phyloP scores from a whole-genome alignment of 2,113 vertebrate genomes.

The Oncorhynchus keta region DNA sequence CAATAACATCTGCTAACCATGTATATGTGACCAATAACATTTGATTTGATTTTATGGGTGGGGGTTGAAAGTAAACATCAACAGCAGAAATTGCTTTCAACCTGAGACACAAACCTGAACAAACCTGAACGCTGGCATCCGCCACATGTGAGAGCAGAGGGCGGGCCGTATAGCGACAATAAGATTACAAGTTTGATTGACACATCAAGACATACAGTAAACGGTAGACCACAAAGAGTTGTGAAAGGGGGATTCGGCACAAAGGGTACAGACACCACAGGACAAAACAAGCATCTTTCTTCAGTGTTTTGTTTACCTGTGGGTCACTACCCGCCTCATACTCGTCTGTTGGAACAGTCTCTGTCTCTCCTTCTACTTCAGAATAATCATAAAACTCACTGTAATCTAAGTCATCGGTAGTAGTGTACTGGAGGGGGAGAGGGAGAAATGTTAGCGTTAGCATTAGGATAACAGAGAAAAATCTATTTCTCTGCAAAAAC shows the following conservation, averaged over 20 bases:
- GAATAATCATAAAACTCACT: slow-evolving; percentile 93
- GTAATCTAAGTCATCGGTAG: slow-evolving; percentile 88
- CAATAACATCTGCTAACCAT: too few species aligned
- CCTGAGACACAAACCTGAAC: slow-evolving; percentile 4
- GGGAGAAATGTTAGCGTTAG: slow-evolving; percentile 57
- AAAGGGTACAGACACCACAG: slow-evolving; percentile 60
- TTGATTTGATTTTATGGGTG: neutral
- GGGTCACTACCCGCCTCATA: slow-evolving; percentile 74
- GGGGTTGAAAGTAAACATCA: neutral
- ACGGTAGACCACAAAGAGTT: slow-evolving; percentile 46
- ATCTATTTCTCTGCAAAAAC: slow-evolving; percentile 25
- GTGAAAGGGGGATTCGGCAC: neutral
- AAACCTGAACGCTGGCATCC: too few species aligned
- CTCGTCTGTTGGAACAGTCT: slow-evolving; percentile 81
- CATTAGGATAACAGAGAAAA: slow-evolving; percentile 54
- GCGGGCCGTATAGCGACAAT: neutral
- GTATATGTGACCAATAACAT: too few species aligned
- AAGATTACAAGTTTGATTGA: slow-evolving; percentile 9
- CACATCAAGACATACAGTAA: slow-evolving; percentile 48
- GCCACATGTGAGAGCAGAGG: slow-evolving; percentile 18
- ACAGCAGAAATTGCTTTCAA: slow-evolving; percentile 15
- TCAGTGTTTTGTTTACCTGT: slow-evolving; percentile 83
- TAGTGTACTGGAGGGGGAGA: slow-evolving; percentile 85
- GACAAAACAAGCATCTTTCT: slow-evolving; percentile 60
- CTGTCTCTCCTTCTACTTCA: slow-evolving; percentile 85